phyloP scores from a whole-genome alignment of 2,113 vertebrate genomes.

The Microcebus ravelobensis region DNA sequence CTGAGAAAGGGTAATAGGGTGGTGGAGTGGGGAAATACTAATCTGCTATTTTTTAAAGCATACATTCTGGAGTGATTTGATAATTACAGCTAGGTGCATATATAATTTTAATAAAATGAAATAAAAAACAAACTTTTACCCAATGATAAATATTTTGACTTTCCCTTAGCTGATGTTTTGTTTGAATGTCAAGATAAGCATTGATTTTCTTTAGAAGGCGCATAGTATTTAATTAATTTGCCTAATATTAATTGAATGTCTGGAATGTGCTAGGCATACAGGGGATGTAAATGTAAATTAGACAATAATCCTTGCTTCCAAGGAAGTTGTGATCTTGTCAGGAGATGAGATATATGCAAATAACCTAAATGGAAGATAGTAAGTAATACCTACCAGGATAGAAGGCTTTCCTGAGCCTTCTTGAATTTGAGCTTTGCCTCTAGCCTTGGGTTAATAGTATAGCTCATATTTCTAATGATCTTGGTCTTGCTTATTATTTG shows the following conservation, averaged over 20 bases:
- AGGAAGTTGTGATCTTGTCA: conserved; percentile 47
- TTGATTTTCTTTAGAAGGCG: conserved; percentile 55
- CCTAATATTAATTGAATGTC: conserved; percentile 55
- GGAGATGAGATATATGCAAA: conserved; percentile 55
- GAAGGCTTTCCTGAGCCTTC: neutral
- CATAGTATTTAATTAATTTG: conserved; percentile 63
- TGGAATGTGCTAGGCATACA: conserved; percentile 23
- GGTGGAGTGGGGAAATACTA: neutral
- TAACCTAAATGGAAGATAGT: neutral
- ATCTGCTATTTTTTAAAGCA: neutral
- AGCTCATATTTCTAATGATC: neutral
- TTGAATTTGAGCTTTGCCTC: neutral
- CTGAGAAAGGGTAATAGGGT: neutral
- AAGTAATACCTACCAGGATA: neutral
- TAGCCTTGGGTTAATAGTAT: neutral
- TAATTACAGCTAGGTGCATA: conserved; percentile 35
- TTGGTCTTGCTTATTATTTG: neutral
- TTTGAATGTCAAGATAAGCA: conserved; percentile 63
- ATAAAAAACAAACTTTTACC: conserved; percentile 38
- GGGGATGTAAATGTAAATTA: conserved; percentile 67
- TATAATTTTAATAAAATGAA: conserved; percentile 54
- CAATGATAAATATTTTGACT: conserved; percentile 63
- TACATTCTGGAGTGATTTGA: neutral
- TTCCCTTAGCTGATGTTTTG: conserved; percentile 51
- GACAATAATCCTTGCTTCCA: conserved; percentile 53